Evolutionary conservation across 2,113 vertebrate species (phyloP), one percentile per base, ranked within the genome.

Genomic region (Rana temporaria): DNA sequence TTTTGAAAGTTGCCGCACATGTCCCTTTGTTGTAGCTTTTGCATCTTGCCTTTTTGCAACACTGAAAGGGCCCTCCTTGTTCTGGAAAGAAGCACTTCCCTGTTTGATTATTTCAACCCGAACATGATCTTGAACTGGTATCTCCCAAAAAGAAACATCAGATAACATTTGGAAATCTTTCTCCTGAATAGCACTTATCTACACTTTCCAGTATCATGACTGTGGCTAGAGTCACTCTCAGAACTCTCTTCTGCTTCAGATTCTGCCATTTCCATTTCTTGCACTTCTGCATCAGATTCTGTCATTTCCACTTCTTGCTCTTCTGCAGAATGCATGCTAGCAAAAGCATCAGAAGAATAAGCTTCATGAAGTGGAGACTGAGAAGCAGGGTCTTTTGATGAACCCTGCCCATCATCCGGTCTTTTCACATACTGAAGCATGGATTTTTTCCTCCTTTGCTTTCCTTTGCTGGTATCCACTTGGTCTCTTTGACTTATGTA

Each of bases 401-500:
- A 64, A 64, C 62, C 20, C 59, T 62, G 59, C 12, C 59, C 7
- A 62, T 62, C 7, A 62, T 62, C 59, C 15, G 59, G 7, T 62
- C 59, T 62, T 62, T 62, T 62, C 12, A 62, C 59, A 62, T 62
- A 62, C 18, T 62, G 59, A 62, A 62, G 59, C 59, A 62, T 16
- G 59, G 59, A 62, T 62, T 62, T 18, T 62, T 62, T 14, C 18
- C 59, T 62, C 59, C 15, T 62, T 5, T 65, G 24, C 26, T 16
- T 67, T 67, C 22, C 65, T 67, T 67, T 67, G 4, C 65, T 67
- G 65, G 30, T 34, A 4, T 34, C 65, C 26, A 32, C 65, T 67
- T 67, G 65, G 65, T 30, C 65, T 67, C 65, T 67, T 67, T 67
- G 65, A 67, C 9, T 67, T 7, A 67, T 34, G 26, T 30, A 2